phyloP scores from a whole-genome alignment of 2,888 invertebrate genomes.

The Metopia argyrocephala region DNA sequence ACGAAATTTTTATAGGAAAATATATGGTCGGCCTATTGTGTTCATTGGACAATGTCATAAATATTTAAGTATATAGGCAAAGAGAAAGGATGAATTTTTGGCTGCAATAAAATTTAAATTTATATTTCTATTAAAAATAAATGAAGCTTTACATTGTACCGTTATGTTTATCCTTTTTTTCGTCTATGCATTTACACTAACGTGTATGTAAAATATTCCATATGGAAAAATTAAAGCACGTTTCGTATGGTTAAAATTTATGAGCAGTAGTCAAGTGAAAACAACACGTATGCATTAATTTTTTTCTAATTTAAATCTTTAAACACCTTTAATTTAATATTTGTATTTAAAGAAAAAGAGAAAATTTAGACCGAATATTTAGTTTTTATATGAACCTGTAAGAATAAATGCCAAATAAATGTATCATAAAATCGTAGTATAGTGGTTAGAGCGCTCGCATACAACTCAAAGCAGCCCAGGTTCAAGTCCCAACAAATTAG shows the following conservation, averaged over 20 bases:
- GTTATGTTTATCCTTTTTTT: background rate
- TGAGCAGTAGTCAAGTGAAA: background rate
- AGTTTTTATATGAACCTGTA: too few species aligned
- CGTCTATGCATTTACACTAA: background rate
- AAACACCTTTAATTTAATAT: too few species aligned
- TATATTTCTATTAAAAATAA: constrained; percentile 38
- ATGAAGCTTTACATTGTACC: constrained; percentile 27
- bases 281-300: too few species aligned
- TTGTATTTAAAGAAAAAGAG: too few species aligned
- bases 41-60: constrained; percentile 30
- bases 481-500: too few species aligned
- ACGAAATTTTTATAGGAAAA: constrained; percentile 43
- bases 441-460: too few species aligned
- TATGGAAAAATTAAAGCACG: background rate
- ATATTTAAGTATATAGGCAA: constrained; percentile 30
- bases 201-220: background rate
- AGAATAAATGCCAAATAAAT: too few species aligned
- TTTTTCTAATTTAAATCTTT: too few species aligned
- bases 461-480: too few species aligned
- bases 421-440: too few species aligned
- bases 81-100: background rate
- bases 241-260: background rate
- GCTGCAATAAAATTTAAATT: constrained; percentile 16
- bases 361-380: too few species aligned
- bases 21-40: constrained; percentile 15